phyloP scores from a whole-genome alignment of 53 echinoderm and acorn worm genomes.

The Echinometra lucunter region DNA sequence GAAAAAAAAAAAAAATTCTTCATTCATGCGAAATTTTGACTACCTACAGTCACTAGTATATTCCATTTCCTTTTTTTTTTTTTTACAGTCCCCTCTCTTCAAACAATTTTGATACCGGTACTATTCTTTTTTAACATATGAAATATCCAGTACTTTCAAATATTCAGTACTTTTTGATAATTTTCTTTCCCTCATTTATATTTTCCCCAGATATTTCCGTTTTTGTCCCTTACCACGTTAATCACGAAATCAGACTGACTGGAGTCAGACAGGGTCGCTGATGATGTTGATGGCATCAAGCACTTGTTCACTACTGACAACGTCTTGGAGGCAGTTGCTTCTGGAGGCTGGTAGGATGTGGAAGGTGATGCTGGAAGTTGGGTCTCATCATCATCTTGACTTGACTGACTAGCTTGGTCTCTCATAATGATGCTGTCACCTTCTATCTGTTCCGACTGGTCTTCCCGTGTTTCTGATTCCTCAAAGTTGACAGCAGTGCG shows the following conservation, averaged over 20 bases:
- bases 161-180: too few relatives aligned
- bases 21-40: too few relatives aligned
- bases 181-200: not conserved
- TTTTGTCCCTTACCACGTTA: not conserved
- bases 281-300: not conserved
- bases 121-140: too few relatives aligned
- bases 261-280: conserved; percentile 9
- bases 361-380: not conserved
- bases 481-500: not conserved
- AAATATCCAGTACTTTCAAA: too few relatives aligned
- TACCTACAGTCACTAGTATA: too few relatives aligned
- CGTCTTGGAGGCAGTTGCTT: not conserved
- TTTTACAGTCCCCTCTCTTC: too few relatives aligned
- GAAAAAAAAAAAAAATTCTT: too few relatives aligned
- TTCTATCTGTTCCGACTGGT: not conserved
- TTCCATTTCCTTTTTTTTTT: too few relatives aligned
- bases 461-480: not conserved
- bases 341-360: not conserved
- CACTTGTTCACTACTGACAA: not conserved
- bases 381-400: conserved; percentile 19
- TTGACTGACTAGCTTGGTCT: not conserved
- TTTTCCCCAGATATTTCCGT: not conserved
- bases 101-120: too few relatives aligned
- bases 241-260: not conserved
- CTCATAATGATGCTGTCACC: not conserved